Conservation (phyloP, 2,113 vertebrate species). For the Fukomys damarensis region DNA sequence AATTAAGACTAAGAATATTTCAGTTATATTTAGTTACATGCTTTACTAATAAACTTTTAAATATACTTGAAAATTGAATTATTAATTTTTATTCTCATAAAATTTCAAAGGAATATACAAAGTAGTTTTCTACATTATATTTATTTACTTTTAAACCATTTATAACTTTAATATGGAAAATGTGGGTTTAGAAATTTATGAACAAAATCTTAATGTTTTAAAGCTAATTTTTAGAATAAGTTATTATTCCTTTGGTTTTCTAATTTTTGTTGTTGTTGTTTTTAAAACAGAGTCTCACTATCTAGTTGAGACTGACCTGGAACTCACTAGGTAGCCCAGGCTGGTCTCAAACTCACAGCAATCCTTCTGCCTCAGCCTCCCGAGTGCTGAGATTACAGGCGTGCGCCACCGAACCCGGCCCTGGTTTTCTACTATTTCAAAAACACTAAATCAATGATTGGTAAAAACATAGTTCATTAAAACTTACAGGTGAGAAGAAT, state of each 20-base stretch:
- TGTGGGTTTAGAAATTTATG: background rate
- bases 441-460: background rate
- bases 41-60: background rate
- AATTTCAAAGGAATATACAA: background rate
- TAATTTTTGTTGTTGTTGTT: no score
- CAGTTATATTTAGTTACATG: background rate
- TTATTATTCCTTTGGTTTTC: background rate
- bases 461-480: background rate
- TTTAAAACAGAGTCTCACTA: no score
- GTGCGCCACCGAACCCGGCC: no score
- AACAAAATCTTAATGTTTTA: background rate
- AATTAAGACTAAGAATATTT: slow-evolving; percentile 17
- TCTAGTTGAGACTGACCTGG: no score
- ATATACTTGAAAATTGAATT: background rate
- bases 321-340: no score
- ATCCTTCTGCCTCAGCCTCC: no score
- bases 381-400: no score
- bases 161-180: background rate
- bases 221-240: background rate
- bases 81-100: background rate
- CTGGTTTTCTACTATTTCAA: no score
- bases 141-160: background rate
- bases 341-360: no score
- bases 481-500: background rate
- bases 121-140: background rate